phyloP scores from a whole-genome alignment of 2,888 invertebrate species.

The Himalopsyche tibetana region DNA sequence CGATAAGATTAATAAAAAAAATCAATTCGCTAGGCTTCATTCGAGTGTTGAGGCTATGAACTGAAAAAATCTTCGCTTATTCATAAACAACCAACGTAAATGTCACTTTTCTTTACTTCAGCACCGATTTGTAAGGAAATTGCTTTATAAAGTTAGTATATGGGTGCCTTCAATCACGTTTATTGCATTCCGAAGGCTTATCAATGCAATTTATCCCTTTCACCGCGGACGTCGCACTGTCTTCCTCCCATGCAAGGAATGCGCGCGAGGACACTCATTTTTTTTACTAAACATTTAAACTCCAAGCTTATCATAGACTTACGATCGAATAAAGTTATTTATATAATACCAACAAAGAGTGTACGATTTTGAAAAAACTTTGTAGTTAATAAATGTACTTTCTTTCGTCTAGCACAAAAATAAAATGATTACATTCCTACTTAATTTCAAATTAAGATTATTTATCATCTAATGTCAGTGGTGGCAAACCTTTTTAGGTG shows the following conservation, averaged over 20 bases:
- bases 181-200: conserved; percentile 41
- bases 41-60: not conserved
- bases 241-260: conserved; percentile 41
- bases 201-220: conserved; percentile 1
- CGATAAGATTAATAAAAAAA: not conserved
- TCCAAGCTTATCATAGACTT: too few species aligned
- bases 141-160: conserved; percentile 3
- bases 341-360: too few species aligned
- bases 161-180: conserved; percentile 48
- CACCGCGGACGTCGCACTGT: conserved; percentile 1
- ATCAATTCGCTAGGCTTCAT: too few species aligned
- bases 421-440: too few species aligned
- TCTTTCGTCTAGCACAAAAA: too few species aligned
- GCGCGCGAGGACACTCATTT: conserved; percentile 46
- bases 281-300: not conserved
- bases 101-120: conserved; percentile 6
- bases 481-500: too few species aligned
- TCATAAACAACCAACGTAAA: conserved; percentile 4
- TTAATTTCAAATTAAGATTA: too few species aligned
- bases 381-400: too few species aligned
- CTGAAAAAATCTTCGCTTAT: not conserved
- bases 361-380: too few species aligned
- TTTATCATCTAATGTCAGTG: too few species aligned
- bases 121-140: conserved; percentile 6
- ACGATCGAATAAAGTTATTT: too few species aligned